Evolutionary conservation across 1,140 invertebrate genomes (phyloP).

Genomic region (Orchestia grillus): DNA sequence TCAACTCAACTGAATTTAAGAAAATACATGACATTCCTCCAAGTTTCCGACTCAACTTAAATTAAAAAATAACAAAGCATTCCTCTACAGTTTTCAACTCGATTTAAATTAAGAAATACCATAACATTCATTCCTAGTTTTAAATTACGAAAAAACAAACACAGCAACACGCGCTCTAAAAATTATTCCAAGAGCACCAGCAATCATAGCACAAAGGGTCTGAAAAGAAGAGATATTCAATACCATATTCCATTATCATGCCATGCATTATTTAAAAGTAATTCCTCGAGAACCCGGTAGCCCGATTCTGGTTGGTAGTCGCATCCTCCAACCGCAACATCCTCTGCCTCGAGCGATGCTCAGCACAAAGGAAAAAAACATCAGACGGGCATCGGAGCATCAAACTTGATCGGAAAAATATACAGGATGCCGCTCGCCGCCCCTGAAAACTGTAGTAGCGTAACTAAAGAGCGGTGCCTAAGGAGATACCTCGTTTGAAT

Average conservation of each 20-base stretch:
- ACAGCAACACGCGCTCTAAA: background rate
- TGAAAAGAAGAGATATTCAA: background rate
- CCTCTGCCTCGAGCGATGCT: background rate
- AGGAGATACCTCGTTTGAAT: background rate
- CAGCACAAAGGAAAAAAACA: background rate
- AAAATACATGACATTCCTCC: no score
- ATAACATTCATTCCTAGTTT: no score
- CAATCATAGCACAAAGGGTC: background rate
- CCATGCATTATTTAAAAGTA: constrained; percentile 15
- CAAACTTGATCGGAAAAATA: constrained; percentile 34
- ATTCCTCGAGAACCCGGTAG: constrained; percentile 26
- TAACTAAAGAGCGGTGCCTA: background rate
- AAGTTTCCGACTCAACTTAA: no score
- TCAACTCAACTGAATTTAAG: no score
- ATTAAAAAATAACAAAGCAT: no score
- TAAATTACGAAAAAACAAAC: background rate
- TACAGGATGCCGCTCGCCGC: background rate
- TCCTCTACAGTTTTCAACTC: no score
- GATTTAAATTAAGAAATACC: no score
- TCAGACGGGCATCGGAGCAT: background rate
- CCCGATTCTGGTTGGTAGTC: background rate
- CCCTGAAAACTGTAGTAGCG: background rate
- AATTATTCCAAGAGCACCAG: background rate
- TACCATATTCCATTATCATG: background rate
- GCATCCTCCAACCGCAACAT: constrained; percentile 15